These are phyloP conservation scores for Amiota communis DNA, from an alignment of 2,888 invertebrate species.

Conservation along the genomic window DNA sequence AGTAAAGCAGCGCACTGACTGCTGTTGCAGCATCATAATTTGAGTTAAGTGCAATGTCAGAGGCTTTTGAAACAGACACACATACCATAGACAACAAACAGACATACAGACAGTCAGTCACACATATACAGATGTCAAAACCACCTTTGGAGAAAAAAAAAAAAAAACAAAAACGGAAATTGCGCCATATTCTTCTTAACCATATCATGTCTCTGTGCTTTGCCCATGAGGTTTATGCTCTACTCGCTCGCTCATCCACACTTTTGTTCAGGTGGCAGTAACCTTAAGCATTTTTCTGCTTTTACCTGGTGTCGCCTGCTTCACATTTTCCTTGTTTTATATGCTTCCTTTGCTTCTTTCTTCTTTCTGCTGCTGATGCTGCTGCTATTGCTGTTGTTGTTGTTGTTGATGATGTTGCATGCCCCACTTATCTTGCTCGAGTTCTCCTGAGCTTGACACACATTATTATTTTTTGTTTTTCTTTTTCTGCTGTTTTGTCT, in stretches of 20 bases:
- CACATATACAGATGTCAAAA: not conserved
- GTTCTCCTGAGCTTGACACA: constrained; percentile 60
- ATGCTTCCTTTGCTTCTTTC: not conserved
- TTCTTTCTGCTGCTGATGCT: constrained; percentile 35
- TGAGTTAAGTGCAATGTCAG: constrained; percentile 59
- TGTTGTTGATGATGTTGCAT: constrained; percentile 42
- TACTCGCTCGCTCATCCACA: no score
- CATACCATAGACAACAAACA: not conserved
- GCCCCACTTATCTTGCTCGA: constrained; percentile 34
- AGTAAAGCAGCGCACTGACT: not conserved
- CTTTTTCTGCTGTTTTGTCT: constrained; percentile 30
- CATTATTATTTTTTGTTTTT: constrained; percentile 31
- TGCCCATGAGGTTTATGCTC: no score
- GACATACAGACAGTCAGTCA: constrained; percentile 14
- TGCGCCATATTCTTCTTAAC: no score
- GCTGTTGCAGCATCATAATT: not conserved
- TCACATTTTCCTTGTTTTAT: not conserved
- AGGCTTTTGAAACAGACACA: constrained; percentile 10
- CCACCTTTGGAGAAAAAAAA: no score
- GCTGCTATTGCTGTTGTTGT: constrained; percentile 40
- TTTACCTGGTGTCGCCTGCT: constrained; percentile 31
- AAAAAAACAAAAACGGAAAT: no score
- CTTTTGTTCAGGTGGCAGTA: constrained; percentile 31
- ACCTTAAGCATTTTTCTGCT: constrained; percentile 45
- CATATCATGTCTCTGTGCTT: no score